Percentiles rank a stretch among this genome's conserved stretches.
Evolutionary conservation across 30 jellyfish, hydroid and myxozoan genomes (phyloP).

Genomic region (Hydra vulgaris): DNA sequence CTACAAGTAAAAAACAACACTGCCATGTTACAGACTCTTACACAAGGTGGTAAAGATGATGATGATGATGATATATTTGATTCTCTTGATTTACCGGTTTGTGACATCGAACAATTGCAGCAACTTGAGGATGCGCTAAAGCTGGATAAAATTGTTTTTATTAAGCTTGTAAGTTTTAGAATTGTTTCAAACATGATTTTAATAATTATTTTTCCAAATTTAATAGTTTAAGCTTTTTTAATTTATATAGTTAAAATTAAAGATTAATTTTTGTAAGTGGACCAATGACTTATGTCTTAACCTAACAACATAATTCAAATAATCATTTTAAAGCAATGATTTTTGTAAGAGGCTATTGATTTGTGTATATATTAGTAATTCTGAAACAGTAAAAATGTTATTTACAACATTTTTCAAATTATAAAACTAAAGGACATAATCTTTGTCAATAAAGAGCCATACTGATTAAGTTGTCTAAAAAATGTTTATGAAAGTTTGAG

Average conservation of each 20-base stretch:
- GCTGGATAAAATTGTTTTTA: too few species aligned
- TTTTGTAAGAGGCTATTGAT: background rate
- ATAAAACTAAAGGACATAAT: background rate
- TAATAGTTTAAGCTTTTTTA: background rate
- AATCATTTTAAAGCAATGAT: background rate
- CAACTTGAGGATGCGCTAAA: too few species aligned
- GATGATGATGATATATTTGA: too few species aligned
- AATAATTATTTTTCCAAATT: background rate
- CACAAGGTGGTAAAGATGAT: too few species aligned
- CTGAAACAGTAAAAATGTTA: background rate
- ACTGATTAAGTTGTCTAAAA: background rate
- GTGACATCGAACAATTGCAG: too few species aligned
- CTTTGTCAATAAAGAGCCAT: background rate
- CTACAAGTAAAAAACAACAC: too few species aligned
- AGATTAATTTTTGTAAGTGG: background rate
- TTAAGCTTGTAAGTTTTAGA: too few species aligned
- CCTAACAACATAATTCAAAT: background rate
- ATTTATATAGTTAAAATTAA: background rate
- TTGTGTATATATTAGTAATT: background rate
- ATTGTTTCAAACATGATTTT: too few species aligned
- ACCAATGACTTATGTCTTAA: background rate
- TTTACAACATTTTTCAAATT: background rate
- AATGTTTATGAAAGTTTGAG: background rate
- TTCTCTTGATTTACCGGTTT: too few species aligned
- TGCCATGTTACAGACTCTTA: too few species aligned